Percentiles rank a stretch among this genome's conserved stretches.
Evolutionary conservation across 2,113 vertebrate genomes (phyloP).

Genomic region (Macroglossus sobrinus): DNA sequence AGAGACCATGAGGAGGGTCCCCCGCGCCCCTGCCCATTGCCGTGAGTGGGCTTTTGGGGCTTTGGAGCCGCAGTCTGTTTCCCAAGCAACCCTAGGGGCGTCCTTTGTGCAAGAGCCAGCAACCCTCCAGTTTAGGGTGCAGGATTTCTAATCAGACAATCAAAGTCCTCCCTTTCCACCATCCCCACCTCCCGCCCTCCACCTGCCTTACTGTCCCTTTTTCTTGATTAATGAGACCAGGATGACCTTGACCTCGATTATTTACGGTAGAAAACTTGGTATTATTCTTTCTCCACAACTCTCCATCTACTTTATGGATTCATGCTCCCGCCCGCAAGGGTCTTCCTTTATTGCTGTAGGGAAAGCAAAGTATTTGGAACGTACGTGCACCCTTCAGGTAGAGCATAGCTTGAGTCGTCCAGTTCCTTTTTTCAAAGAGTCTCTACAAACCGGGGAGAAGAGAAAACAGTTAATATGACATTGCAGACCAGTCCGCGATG

Average conservation of each 20-base stretch:
- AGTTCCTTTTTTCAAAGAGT: slow-evolving; percentile 92
- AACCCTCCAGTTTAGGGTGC: neutral
- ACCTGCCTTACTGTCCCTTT: neutral
- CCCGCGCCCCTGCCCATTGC: neutral
- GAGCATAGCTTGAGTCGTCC: slow-evolving; percentile 97
- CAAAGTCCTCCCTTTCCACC: rapidly evolving
- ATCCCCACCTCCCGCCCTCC: rapidly evolving
- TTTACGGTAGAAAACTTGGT: neutral
- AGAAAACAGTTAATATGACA: neutral
- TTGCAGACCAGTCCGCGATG: rapidly evolving
- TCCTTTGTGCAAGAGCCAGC: neutral
- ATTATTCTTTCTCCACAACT: neutral
- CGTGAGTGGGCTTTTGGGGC: neutral
- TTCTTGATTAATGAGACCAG: neutral
- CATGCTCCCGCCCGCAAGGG: neutral
- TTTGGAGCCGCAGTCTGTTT: too few relatives aligned
- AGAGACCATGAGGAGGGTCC: too few relatives aligned
- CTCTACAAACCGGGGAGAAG: slow-evolving; percentile 74
- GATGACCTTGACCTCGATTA: neutral
- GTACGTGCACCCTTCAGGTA: slow-evolving; percentile 97
- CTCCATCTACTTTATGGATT: neutral
- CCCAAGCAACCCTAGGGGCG: neutral
- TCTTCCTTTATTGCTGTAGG: neutral
- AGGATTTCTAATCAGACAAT: neutral
- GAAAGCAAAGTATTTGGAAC: slow-evolving; percentile 62